Evolutionary conservation across 2,797 vertebrate genomes (phyloP), one percentile per base, ranked within the genome.

Genomic region (Poecile montanus): DNA sequence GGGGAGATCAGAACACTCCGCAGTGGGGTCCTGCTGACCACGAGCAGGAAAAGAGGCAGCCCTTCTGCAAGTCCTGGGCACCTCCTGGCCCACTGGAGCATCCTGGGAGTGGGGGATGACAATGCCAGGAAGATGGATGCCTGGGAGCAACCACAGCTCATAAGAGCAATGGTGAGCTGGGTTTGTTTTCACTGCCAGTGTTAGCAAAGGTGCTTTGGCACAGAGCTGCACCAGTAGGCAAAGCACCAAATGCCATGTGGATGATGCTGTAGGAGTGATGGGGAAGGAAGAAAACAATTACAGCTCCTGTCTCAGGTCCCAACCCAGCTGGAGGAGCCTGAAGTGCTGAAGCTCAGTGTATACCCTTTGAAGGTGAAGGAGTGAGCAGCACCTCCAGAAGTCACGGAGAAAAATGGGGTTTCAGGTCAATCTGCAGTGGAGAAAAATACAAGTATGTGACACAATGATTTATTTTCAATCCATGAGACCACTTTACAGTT

Each of bases 171-270:
- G 14, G 34, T 70, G 56, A 6, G 15, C 21, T 68, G 57, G 25
- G 5, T 4, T 60, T 48, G n/a, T 75, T 38, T 47, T 66, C 1
- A 3, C 53, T 38, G 34, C 21, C 1, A 1, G 3, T 23, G 16
- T 29, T 62, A 44, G 67, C 42, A 78, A 45, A 83, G 56, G 38
- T 61, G 38, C 42, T 72, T 57, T 72, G 77, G 42, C 1, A 5
- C 27, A 48, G 54, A 61, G 51, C 38, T 65, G 21, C 61, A 62
- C 26, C 0, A 0, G 6, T 4, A 0, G 0, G 47, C 0, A 3
- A 75, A 93, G 62, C 54, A 66, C 44, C 56, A 62, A 0, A 42
- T 70, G 30, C 60, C 56, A 19, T 0, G 0, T 0, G 6, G 72
- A 13, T 71, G 51, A 45, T 7, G 16, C 56, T 56, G 29, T 23